A percentile compares a stretch with the other conserved stretches of the same genome.
These are phyloP conservation scores for Prunella himalayana DNA, from an alignment of 2,113 vertebrate genomes.

Conservation along the genomic window DNA sequence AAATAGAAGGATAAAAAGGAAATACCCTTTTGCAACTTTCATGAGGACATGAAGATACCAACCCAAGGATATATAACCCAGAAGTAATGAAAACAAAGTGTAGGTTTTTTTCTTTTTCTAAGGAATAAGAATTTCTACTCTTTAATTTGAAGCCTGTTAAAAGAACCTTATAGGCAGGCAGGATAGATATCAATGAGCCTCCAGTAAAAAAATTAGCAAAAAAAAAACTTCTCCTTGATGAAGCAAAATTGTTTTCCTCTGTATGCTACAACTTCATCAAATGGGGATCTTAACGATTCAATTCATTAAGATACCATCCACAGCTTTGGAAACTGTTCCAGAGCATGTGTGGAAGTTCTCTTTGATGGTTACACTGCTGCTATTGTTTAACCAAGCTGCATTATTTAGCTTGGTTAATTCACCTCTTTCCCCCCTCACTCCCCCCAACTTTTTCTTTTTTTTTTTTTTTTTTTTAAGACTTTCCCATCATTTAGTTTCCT, in stretches of 20 bases:
- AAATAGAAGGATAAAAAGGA: neutral
- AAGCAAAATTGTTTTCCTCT: neutral
- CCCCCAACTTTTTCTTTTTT: neutral
- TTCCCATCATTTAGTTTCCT: neutral
- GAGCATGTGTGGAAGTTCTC: neutral
- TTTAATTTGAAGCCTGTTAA: neutral
- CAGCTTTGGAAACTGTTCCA: neutral
- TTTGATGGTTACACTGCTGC: neutral
- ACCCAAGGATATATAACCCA: neutral
- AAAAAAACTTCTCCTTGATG: neutral
- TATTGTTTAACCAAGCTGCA: neutral
- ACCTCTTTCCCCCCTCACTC: neutral
- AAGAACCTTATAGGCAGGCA: neutral
- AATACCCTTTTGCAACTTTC: neutral
- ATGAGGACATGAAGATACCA: neutral
- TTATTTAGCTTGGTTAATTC: neutral
- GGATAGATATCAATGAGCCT: neutral
- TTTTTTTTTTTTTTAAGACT: neutral
- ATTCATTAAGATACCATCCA: neutral
- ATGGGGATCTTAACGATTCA: neutral
- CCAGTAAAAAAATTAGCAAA: neutral
- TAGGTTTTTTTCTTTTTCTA: neutral
- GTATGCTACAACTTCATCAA: neutral
- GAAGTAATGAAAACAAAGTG: neutral
- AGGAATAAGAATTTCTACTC: neutral